Percentiles rank a stretch among this genome's conserved stretches.
Evolutionary conservation across 2,797 vertebrate species (phyloP).

Genomic region (Falco rusticolus): DNA sequence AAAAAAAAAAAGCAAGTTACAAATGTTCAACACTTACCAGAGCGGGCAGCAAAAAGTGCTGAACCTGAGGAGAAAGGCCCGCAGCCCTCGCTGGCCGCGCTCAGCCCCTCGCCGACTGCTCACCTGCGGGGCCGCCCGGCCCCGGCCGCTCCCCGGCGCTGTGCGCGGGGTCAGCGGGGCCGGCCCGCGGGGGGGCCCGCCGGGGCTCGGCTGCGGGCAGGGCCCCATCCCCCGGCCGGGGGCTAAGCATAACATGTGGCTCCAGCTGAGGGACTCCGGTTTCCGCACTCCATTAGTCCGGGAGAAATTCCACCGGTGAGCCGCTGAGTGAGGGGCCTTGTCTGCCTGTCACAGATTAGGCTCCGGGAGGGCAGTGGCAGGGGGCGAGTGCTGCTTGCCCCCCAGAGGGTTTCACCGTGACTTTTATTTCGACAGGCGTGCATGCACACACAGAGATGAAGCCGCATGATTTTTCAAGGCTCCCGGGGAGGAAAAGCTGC

Average conservation of each 20-base stretch:
- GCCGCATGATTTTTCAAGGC: not conserved
- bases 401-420: not conserved
- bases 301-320: slow-evolving; percentile 42
- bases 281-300: slow-evolving; percentile 10
- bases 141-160: not conserved
- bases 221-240: not conserved
- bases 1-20: not conserved
- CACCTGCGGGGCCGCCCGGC: not conserved
- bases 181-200: not conserved
- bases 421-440: not conserved
- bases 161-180: not conserved
- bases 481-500: not conserved
- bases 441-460: not conserved
- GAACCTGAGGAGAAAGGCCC: not conserved
- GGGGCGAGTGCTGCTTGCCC: not conserved
- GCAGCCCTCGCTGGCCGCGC: not conserved
- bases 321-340: slow-evolving; percentile 45
- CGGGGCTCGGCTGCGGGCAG: not conserved
- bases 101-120: not conserved
- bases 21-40: slow-evolving; percentile 19
- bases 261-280: not conserved
- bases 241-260: not conserved
- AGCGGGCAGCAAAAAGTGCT: not conserved
- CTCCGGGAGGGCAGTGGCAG: not conserved
- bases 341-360: not conserved